Conservation (phyloP, 2,113 vertebrate genomes). For the Rhineura floridana region DNA sequence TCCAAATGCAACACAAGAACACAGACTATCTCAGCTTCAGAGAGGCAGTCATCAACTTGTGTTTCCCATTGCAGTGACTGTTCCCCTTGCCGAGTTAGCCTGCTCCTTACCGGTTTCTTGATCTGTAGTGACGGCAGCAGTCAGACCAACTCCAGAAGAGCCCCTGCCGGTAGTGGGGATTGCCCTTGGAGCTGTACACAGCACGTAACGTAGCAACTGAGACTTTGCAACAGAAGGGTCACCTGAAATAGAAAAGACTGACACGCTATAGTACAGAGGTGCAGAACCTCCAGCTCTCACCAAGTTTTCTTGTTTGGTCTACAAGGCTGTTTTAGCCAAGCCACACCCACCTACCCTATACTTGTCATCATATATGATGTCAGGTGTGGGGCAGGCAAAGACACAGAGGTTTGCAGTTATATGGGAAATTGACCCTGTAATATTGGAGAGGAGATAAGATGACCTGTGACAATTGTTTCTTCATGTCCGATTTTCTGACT, state of each 20-base stretch:
- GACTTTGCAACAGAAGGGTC: constrained; percentile 98
- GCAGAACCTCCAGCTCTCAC: no score
- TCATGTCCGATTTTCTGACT: no score
- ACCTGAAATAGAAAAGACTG: constrained; percentile 73
- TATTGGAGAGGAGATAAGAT: no score
- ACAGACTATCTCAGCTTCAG: neutral
- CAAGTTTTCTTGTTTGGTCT: no score
- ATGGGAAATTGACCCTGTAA: no score
- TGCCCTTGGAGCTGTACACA: constrained; percentile 90
- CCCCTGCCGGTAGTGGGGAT: constrained; percentile 96
- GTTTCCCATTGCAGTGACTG: accelerated
- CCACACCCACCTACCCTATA: no score
- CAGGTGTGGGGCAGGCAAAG: no score
- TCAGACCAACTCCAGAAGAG: constrained; percentile 94
- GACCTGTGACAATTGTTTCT: no score
- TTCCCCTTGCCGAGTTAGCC: neutral
- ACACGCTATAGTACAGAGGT: no score
- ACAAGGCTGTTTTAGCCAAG: no score
- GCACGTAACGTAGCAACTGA: constrained; percentile 93
- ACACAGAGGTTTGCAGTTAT: no score
- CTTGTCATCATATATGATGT: no score
- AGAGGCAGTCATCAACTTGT: neutral
- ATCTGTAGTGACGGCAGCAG: constrained; percentile 94
- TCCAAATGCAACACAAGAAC: accelerated
- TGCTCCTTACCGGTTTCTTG: constrained; percentile 88